Conservation (phyloP, 2,797 vertebrate genomes). For the Pteronotus mesoamericanus region DNA sequence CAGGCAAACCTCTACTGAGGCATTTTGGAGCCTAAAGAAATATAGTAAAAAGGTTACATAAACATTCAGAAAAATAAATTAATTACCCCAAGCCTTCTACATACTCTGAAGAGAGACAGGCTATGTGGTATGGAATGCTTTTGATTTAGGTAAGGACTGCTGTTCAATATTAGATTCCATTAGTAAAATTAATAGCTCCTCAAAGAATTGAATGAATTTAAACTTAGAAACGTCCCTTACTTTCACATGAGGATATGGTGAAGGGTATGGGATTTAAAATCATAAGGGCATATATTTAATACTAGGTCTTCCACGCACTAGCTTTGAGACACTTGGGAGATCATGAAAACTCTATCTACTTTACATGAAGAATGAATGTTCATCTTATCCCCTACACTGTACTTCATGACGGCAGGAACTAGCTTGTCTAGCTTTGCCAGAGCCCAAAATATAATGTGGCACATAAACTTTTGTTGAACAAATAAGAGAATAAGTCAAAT, state of each 20-base stretch:
- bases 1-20: slow-evolving; percentile 51
- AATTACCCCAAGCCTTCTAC: slow-evolving; percentile 50
- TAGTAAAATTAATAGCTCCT: slow-evolving; percentile 53
- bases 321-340: not conserved
- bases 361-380: not conserved
- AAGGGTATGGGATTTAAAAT: not conserved
- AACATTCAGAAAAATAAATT: slow-evolving; percentile 69
- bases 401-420: not conserved
- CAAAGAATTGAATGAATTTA: slow-evolving; percentile 8
- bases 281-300: not conserved
- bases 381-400: not conserved
- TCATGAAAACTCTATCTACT: not conserved
- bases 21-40: slow-evolving; percentile 64
- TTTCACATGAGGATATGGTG: not conserved
- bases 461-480: slow-evolving; percentile 1
- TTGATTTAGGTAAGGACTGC: slow-evolving; percentile 33
- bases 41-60: slow-evolving; percentile 63
- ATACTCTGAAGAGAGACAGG: not conserved
- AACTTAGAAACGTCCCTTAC: not conserved
- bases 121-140: not conserved
- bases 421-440: not conserved
- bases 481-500: slow-evolving; percentile 11
- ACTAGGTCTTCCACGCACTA: not conserved
- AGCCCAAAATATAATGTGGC: not conserved
- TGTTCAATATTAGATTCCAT: slow-evolving; percentile 36